Conservation (phyloP, 1,140 invertebrate genomes). For the Euura lappo region DNA sequence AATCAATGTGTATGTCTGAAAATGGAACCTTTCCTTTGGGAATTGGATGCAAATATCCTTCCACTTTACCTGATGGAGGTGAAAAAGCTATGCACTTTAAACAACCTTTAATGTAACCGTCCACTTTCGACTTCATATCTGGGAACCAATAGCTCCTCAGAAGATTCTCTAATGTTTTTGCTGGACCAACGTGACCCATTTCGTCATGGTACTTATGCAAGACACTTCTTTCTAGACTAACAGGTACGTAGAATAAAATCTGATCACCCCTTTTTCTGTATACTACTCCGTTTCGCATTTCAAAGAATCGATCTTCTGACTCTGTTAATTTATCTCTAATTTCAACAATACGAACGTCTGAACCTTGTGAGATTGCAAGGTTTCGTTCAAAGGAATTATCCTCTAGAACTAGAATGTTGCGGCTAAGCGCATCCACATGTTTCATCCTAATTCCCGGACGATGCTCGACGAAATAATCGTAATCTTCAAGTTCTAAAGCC, state of each 20-base stretch:
- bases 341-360: slow-evolving; percentile 22
- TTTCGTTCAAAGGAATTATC: slow-evolving; percentile 1
- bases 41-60: slow-evolving; percentile 24
- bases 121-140: slow-evolving; percentile 25
- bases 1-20: slow-evolving; percentile 22
- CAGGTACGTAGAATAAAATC: slow-evolving; percentile 34
- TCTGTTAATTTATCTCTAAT: slow-evolving; percentile 19
- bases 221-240: slow-evolving; percentile 25
- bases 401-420: slow-evolving; percentile 5
- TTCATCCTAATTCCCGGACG: slow-evolving; percentile 38
- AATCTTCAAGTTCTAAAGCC: slow-evolving; percentile 55
- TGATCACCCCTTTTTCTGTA: slow-evolving; percentile 24
- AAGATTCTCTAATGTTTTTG: slow-evolving; percentile 31
- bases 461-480: slow-evolving; percentile 55
- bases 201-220: slow-evolving; percentile 32
- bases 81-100: slow-evolving; percentile 31
- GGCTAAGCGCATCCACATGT: slow-evolving; percentile 33
- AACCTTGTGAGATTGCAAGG: background rate
- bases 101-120: slow-evolving; percentile 24
- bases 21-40: slow-evolving; percentile 28
- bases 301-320: slow-evolving; percentile 23
- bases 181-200: slow-evolving; percentile 34
- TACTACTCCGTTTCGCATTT: slow-evolving; percentile 27
- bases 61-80: slow-evolving; percentile 18
- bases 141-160: slow-evolving; percentile 29